Evolutionary conservation across 2,113 vertebrate genomes (phyloP), one percentile per base, ranked within the genome.

Genomic region (Passer montanus): DNA sequence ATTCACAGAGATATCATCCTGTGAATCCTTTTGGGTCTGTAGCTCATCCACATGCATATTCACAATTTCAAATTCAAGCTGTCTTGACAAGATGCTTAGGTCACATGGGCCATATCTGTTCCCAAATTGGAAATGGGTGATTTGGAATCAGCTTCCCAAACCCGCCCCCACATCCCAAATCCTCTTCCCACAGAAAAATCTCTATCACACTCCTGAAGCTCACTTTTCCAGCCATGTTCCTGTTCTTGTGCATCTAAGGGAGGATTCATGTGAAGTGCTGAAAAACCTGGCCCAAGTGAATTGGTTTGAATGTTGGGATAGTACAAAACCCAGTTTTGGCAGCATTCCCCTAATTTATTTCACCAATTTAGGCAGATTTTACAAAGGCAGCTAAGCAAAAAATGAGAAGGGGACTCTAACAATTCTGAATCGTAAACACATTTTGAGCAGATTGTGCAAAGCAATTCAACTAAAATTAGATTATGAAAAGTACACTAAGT

Each of bases 381-480:
- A 92, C 89, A 69, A 90, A 96, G 37, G n/a, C 47, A 81, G 55
- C n/a, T 84, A 85, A 84, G 78, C 52, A 77, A 64, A 97, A 92
- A 81, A 72, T 75, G 64, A 82, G 96, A 95, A 89, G 60, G 90
- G 87, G 94, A 93, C 63, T 92, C 69, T 88, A 93, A 96, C 91
- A 96, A 97, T 97, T 92, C 94, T 94, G 94, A 95, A 84, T 96
- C 46, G 2, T 97, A 97, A 97, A 96, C 94, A 97, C 82, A 94
- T 96, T 96, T 96, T 90, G 95, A 97, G 89, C 93, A 97, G 94
- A 96, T 95, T 97, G 90, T 87, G 96, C 85, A 97, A 97, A 96
- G 93, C 89, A 96, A 97, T 96, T 97, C 87, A 74, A 97, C 79
- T 84, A 96, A 97, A 98, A 97, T 98, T 95, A 95, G 95, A 97